These are phyloP conservation scores for Lypha dubia DNA, from an alignment of 2,888 invertebrate genomes.

Conservation along the genomic window DNA sequence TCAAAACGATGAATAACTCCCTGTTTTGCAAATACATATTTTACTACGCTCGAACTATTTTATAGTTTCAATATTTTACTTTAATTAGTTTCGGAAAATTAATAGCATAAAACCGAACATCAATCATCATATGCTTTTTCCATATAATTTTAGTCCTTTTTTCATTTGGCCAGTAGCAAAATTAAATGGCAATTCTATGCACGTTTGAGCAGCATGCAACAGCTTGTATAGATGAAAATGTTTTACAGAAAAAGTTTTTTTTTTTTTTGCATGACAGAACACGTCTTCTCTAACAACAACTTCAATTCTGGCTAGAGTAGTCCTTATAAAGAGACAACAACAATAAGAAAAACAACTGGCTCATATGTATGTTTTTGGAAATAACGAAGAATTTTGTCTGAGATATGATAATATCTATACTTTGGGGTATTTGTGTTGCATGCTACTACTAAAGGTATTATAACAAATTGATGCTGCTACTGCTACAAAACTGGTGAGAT, in stretches of 20 bases:
- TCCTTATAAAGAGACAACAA: background rate
- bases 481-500: background rate
- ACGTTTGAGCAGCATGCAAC: conserved; percentile 40
- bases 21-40: no score
- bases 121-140: no score
- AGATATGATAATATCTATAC: background rate
- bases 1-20: no score
- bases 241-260: background rate
- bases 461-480: background rate
- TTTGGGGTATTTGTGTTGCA: conserved; percentile 12
- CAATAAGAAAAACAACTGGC: background rate
- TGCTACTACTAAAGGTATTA: background rate
- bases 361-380: background rate
- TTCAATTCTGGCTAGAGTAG: conserved; percentile 18
- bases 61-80: no score
- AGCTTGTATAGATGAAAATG: conserved; percentile 9
- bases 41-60: no score
- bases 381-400: conserved; percentile 19
- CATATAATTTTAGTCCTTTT: background rate
- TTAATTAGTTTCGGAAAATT: background rate
- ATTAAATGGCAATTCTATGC: conserved; percentile 36
- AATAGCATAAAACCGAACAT: background rate
- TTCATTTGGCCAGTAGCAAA: background rate
- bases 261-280: conserved; percentile 40
- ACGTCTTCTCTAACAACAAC: conserved; percentile 13